Base-by-base conservation (phyloP, 2,113 vertebrate species). In the Oreochromis spilurus region DNA sequence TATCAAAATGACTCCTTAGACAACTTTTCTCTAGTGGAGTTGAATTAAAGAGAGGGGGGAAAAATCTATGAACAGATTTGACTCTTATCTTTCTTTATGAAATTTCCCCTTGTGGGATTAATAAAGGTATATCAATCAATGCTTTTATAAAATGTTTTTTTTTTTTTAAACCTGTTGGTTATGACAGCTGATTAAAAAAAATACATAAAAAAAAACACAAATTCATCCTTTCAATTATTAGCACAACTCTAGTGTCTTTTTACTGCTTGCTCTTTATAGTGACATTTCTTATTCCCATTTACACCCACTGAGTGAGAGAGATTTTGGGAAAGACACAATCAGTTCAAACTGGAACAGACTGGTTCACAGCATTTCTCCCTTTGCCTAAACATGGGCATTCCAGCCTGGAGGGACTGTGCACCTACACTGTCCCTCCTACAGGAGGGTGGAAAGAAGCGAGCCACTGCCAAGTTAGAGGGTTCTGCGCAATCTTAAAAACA, bases 261-360 rank as follows among this genome's bases (percentile, higher is more conserved):
- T 14, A 26, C 65, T 50, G 7, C 24, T 54, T 24, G 43, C 84
- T 26, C 40, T 72, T 53, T 10, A 4, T 8, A 34, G 50, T n/a
- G 48, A 31, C 14, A 24, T 9, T 40, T 21, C 26, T 65, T 16
- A 50, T 84, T 79, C 31, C 48, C n/a, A 17, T 84, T 88, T 70
- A 54, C 50, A 16, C 43, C 43, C 48, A n/a, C 53, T 58, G 34
- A 81, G 52, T 36, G 14, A 80, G 62, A 14, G 72, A 55, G 58
- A 24, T 53, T 55, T 80, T 48, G 9, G 45, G 50, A 60, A 82
- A 45, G n/a, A 79, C 45, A 4, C 17, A 65, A 16, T 87, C 34
- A 4, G 89, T 82, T 91, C 67, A 9, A 89, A 94, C 93, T 88
- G 90, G 92, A 70, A 81, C 53, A 53, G 67, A 94, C 94, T 79